Conservation (phyloP, 2,888 invertebrate genomes). For the Camptogramma bilineatum region DNA sequence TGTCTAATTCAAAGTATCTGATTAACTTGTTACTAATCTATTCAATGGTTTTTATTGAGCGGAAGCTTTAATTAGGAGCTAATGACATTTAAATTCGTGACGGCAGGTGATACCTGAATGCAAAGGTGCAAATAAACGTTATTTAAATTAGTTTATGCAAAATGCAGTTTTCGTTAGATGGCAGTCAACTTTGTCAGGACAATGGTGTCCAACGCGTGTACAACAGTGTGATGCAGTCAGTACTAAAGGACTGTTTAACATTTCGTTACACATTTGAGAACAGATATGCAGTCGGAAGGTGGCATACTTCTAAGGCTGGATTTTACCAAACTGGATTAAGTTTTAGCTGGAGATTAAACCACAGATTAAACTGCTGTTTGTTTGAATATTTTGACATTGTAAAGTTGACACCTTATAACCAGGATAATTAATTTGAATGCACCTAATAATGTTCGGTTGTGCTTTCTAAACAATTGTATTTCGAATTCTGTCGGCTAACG, state of each 20-base stretch:
- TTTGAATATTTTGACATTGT: too few species aligned
- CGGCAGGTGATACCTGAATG: conserved; percentile 19
- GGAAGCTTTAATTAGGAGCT: conserved; percentile 19
- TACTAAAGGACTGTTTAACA: too few species aligned
- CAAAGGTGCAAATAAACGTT: conserved; percentile 25
- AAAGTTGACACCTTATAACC: too few species aligned
- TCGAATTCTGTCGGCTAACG: too few species aligned
- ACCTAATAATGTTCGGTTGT: too few species aligned
- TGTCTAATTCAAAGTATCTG: conserved; percentile 34
- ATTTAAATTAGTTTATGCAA: conserved; percentile 23
- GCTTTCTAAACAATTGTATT: too few species aligned
- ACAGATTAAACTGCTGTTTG: too few species aligned
- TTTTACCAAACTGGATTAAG: too few species aligned
- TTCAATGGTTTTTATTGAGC: conserved; percentile 28
- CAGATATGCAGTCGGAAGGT: not conserved
- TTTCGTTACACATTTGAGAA: too few species aligned
- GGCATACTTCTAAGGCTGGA: not conserved
- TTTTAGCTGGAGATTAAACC: too few species aligned
- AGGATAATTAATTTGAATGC: too few species aligned
- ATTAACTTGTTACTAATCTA: conserved; percentile 31
- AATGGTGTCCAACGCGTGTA: not conserved
- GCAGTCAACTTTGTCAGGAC: conserved; percentile 5
- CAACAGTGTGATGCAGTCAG: too few species aligned
- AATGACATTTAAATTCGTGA: conserved; percentile 13
- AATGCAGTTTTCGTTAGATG: conserved; percentile 10